Percentiles rank a stretch among this genome's conserved stretches.
Conservation (phyloP, 1,140 invertebrate genomes). For the Sweltsa coloradensis region DNA sequence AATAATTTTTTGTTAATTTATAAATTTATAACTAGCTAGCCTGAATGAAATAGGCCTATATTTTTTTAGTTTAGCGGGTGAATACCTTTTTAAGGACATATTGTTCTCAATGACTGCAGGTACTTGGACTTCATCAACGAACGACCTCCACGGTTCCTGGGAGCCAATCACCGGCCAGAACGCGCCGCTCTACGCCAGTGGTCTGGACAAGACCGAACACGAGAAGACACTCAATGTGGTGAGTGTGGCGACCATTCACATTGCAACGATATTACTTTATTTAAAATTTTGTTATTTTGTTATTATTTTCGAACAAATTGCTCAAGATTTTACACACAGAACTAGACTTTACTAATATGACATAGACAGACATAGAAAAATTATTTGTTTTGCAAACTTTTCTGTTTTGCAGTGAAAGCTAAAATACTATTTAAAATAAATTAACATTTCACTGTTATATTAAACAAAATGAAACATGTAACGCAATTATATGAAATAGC, state of each 20-base stretch:
- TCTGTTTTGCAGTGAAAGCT: background rate
- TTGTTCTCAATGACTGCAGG: conserved; percentile 25
- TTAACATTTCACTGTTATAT: too few species aligned
- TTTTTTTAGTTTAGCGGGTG: too few species aligned
- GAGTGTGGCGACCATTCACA: background rate
- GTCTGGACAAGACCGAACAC: background rate
- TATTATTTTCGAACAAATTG: background rate
- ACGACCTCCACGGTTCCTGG: conserved; percentile 56
- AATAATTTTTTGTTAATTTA: too few species aligned
- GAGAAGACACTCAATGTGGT: conserved; percentile 3
- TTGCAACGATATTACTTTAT: background rate
- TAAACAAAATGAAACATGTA: too few species aligned
- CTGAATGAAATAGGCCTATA: too few species aligned
- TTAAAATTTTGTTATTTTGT: background rate
- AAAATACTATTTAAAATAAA: background rate
- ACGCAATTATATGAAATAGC: too few species aligned
- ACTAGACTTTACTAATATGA: background rate
- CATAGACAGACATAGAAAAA: too few species aligned
- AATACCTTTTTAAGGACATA: too few species aligned
- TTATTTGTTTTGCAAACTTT: background rate
- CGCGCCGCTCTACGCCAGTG: conserved; percentile 36
- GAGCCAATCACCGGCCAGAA: conserved; percentile 44
- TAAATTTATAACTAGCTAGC: too few species aligned
- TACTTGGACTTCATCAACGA: conserved; percentile 48
- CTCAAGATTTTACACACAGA: background rate